Base-by-base conservation (phyloP, 2,113 vertebrate species). In the Vulpes lagopus region DNA sequence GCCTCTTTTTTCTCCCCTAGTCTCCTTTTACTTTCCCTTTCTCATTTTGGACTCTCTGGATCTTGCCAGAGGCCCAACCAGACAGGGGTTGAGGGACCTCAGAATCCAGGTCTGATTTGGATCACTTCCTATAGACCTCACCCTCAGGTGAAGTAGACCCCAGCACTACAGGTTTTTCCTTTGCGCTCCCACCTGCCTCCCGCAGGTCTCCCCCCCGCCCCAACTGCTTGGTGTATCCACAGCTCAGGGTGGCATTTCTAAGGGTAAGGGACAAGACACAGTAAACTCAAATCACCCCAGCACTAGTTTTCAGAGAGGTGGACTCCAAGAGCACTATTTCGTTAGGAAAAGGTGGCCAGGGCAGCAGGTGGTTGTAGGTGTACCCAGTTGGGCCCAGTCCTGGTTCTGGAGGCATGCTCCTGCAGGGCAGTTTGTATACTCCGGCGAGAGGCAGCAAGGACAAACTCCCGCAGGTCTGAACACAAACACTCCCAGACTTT, bases 331-430 rank as follows among this genome's bases (percentile, higher is more conserved):
- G 12, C 3, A 6, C 1, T 3, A 20, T 35, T 87, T 84, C n/a
- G 0, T 53, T 60, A 0, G 0, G 35, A 89, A 64, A 84, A 15
- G 25, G 55, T 22, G 11, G n/a, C 1, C 20, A 60, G 53, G 53
- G 57, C 5, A 2, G 90, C 10, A 6, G 15, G 16, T 23, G 22
- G 8, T 69, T 43, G 43, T 43, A 43, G 43, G 43, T 43, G 43
- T 43, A 0, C 32, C 2, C 6, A 0, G 25, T 9, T 0, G 14
- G 74, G 10, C n/a, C 79, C 4, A 9, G 2, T 85, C 10, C 4
- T 1, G 1, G 27, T 25, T 35, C 79, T 15, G 16, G 8, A 30
- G 35, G 20, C 64, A 1, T 0, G 16, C 9, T 79, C 23, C 4
- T 2, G 0, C 11, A 0, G 23, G 27, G 59, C 30, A 19, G 67